Evolutionary conservation across 2,797 vertebrate genomes (phyloP).

Genomic region (Monodelphis domestica): DNA sequence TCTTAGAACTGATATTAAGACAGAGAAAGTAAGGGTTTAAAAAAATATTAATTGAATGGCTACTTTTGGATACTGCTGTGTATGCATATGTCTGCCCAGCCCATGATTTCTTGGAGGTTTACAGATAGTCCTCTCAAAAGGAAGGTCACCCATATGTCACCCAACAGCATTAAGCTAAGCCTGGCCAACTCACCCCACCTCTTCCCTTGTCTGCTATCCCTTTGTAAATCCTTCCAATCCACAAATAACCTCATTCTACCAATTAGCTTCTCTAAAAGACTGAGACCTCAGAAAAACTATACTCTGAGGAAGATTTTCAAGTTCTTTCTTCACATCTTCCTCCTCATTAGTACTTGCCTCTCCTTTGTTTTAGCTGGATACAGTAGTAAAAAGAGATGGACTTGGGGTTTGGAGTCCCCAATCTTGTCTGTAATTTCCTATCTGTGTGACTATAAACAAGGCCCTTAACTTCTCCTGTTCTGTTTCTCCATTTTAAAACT

Average conservation of each 20-base stretch:
- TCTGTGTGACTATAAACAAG: background rate
- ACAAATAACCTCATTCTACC: background rate
- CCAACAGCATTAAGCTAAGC: background rate
- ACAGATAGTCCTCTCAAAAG: background rate
- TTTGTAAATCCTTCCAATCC: background rate
- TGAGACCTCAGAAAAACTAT: background rate
- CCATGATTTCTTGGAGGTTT: background rate
- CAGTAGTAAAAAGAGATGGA: no score
- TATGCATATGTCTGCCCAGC: background rate
- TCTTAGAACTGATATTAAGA: no score
- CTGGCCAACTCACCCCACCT: background rate
- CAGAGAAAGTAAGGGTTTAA: no score
- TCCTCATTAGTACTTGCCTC: background rate
- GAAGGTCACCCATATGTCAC: background rate
- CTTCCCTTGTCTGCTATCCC: background rate
- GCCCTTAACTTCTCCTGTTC: background rate
- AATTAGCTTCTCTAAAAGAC: background rate
- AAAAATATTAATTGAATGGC: background rate
- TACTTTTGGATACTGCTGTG: background rate
- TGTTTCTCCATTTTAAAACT: background rate
- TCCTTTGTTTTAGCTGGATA: background rate
- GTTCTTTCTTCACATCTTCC: background rate
- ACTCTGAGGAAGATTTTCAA: background rate
- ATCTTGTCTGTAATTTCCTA: background rate
- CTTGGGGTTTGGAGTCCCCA: background rate